A percentile compares a stretch with the other conserved stretches of the same genome.
These are phyloP conservation scores for Meteorus sp. DNA, from an alignment of 1,140 invertebrate genomes.

Conservation along the genomic window DNA sequence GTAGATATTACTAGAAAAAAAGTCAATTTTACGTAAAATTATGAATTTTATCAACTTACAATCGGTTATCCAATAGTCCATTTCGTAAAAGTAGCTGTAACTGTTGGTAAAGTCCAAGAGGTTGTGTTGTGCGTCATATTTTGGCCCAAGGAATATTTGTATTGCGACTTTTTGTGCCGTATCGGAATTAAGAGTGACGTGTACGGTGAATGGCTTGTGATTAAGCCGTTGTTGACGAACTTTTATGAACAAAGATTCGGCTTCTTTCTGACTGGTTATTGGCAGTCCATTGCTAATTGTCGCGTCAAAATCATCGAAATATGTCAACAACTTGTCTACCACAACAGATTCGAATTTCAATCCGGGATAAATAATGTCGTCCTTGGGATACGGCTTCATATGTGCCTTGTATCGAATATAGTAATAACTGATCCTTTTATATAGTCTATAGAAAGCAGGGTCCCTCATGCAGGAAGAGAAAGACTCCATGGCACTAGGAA, in stretches of 20 bases:
- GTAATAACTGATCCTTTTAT: slow-evolving; percentile 62
- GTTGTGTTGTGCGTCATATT: slow-evolving; percentile 64
- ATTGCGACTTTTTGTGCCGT: slow-evolving; percentile 60
- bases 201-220: slow-evolving; percentile 68
- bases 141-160: slow-evolving; percentile 71
- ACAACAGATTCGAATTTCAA: slow-evolving; percentile 66
- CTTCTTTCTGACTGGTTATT: slow-evolving; percentile 39
- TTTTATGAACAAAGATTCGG: slow-evolving; percentile 38
- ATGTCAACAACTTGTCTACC: slow-evolving; percentile 69
- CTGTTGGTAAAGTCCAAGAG: slow-evolving; percentile 55
- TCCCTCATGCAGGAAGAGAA: slow-evolving; percentile 66
- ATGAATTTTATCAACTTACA: slow-evolving; percentile 42
- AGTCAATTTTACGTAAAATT: not conserved
- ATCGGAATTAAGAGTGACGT: slow-evolving; percentile 63
- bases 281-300: slow-evolving; percentile 68
- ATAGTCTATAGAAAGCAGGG: slow-evolving; percentile 68
- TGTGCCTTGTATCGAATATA: slow-evolving; percentile 55
- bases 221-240: slow-evolving; percentile 54
- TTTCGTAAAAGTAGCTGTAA: slow-evolving; percentile 66
- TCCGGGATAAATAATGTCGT: slow-evolving; percentile 64
- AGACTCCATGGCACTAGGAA: slow-evolving; percentile 61
- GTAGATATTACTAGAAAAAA: not conserved
- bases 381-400: slow-evolving; percentile 63
- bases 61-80: slow-evolving; percentile 58
- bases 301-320: slow-evolving; percentile 71